Conservation (phyloP, 2,888 invertebrate genomes). For the Boloria selene region DNA sequence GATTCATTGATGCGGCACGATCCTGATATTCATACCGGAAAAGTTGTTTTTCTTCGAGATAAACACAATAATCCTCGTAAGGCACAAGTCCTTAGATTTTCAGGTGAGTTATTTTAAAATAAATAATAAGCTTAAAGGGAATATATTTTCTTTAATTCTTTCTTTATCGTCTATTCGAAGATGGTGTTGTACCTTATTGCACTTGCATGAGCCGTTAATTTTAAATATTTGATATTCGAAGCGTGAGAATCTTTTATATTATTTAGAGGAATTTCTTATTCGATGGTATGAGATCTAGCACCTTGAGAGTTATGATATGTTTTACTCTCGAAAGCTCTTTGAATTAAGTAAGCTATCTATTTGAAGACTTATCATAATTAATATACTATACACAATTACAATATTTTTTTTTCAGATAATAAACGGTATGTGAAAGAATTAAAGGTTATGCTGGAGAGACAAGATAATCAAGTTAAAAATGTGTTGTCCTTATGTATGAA, state of each 20-base stretch:
- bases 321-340: neutral
- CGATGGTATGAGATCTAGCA: too few species aligned
- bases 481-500: conserved; percentile 59
- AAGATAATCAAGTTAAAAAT: conserved; percentile 58
- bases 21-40: conserved; percentile 52
- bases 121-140: too few species aligned
- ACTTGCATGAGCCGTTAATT: too few species aligned
- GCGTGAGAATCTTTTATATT: too few species aligned
- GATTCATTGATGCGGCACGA: conserved; percentile 48
- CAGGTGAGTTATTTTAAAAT: conserved; percentile 50
- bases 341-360: neutral
- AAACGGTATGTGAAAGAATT: conserved; percentile 56
- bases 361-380: too few species aligned
- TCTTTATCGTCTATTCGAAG: too few species aligned
- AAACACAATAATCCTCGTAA: conserved; percentile 48
- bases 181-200: too few species aligned
- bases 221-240: too few species aligned
- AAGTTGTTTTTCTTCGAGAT: conserved; percentile 49
- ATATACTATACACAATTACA: too few species aligned
- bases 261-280: too few species aligned
- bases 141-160: too few species aligned
- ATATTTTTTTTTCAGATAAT: conserved; percentile 50
- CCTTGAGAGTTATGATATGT: too few species aligned
- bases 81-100: conserved; percentile 57
- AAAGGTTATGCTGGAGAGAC: conserved; percentile 53